Evolutionary conservation across 2,888 invertebrate species (phyloP), one percentile per base, ranked within the genome.

Genomic region (Xylophagus ater): DNA sequence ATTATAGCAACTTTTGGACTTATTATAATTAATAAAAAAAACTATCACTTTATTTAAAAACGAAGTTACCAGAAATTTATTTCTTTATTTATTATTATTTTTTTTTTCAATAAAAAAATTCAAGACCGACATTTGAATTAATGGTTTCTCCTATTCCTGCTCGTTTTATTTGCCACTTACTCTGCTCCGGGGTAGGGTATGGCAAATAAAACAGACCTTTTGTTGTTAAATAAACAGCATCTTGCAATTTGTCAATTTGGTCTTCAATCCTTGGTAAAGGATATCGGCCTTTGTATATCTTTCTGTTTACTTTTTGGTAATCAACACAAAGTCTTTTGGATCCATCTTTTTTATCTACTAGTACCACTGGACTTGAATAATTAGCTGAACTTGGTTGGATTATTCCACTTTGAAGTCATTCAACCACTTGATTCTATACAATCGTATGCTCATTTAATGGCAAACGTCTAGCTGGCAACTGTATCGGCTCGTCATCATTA

Each of bases 211-310:
- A n/a, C n/a, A 59, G 32, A 34, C 52, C 54, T 8, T 54, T 34
- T 9, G 51, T 47, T 7, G 44, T 51, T 17, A 55, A 56, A 23
- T 29, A 51, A 7, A 29, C 43, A 13, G 51, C 47, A 10, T 51
- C 48, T 33, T 47, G 46, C 3, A 55, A 37, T 28, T 43, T 45
- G 13, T 53, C 47, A 7, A 58, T 24, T 37, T 49, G 47, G 19
- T 56, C 55, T 6, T 56, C 50, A 4, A 52, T 50, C 5, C 42
- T 23, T 4, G 52, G 53, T 28, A 52, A 15, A 3, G 50, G 25
- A 32, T 46, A 52, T 44, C 29, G 46, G 28, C 31, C 51, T 37
- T 43, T 50, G 40, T 44, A 41, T 20, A 36, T 44, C 17, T 35
- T 30, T 17, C 38, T 36, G 15, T 44, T 43, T 14, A 47, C n/a